These are phyloP conservation scores for Maccullochella peelii DNA, from an alignment of 2,113 vertebrate species.

Conservation along the genomic window DNA sequence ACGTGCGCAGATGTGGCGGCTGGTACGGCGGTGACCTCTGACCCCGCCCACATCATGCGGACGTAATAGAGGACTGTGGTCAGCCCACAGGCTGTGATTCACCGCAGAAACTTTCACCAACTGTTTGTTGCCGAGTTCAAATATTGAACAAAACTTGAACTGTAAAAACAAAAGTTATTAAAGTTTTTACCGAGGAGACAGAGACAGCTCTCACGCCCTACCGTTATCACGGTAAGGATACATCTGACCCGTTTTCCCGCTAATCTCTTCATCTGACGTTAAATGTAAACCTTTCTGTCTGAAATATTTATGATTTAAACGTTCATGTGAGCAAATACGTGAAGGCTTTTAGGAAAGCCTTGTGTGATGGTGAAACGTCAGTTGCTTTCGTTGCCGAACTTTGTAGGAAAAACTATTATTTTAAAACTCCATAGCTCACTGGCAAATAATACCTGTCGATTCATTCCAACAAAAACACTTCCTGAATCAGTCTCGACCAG, in stretches of 20 bases:
- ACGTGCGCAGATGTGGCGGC: background rate
- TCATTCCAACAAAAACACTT: rapidly evolving
- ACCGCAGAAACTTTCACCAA: too few species aligned
- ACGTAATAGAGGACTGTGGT: background rate
- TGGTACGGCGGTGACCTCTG: background rate
- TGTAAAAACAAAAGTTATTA: too few species aligned
- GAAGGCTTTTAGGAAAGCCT: background rate
- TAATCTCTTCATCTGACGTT: too few species aligned
- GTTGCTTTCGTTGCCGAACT: background rate
- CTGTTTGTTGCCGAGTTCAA: background rate
- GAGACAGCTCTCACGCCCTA: background rate
- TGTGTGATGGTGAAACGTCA: background rate
- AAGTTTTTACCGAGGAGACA: background rate
- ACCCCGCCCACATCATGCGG: background rate
- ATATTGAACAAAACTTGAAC: too few species aligned
- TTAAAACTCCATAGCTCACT: background rate
- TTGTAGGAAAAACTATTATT: background rate
- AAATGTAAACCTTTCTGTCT: too few species aligned
- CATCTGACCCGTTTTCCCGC: too few species aligned
- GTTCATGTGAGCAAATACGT: background rate
- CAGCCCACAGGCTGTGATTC: too few species aligned
- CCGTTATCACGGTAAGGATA: background rate
- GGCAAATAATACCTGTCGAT: rapidly evolving
- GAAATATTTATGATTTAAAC: too few species aligned
- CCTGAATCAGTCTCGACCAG: rapidly evolving